Base-by-base conservation (phyloP, 2,797 vertebrate species). In the Helicolenus hilgendorfi region DNA sequence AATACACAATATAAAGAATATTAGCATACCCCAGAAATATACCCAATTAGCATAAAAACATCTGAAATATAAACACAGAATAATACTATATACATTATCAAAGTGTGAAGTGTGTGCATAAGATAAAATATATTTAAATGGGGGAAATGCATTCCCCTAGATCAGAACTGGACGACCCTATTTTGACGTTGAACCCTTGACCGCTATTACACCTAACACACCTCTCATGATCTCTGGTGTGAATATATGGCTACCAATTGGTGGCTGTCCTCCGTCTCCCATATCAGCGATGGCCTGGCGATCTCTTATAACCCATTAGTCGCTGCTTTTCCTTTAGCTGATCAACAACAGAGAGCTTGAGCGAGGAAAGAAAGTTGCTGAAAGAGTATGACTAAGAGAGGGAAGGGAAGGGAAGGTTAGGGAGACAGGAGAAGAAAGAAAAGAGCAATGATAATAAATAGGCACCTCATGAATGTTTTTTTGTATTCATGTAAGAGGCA, bases 401-500 rank as follows among this genome's bases (percentile, higher is more conserved):
- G 1, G 22, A 49, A 72, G 45, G 18, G 45, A 20, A 49, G 58
- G 15, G 41, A 49, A 49, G 58, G 7, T 18, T 6, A 22, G 27
- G 14, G 26, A 76, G 77, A 81, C 15, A 69, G 70, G 59, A 26
- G 59, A 29, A 69, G 24, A 31, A 65, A 53, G 26, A 75, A 58
- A 29, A 24, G 18, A 62, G 53, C 56, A 84, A 77, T 69, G 80
- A 83, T 79, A 77, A 82, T 80, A 81, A 86, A 93, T 70, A 84
- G 63, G 68, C 55, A 26, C 63, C 72, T 92, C 87, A 87, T 93
- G 85, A 85, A 88, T 91, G 81, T 74, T 91, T 75, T 88, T 90
- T 90, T 36, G 89, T 91, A 89, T 93, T 91, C 83, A 92, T 90
- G 79, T 89, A 80, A 89, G 91, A 75, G 60, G 70, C 78, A 84